Conservation (phyloP, 2,113 vertebrate species). For the Natator depressus region DNA sequence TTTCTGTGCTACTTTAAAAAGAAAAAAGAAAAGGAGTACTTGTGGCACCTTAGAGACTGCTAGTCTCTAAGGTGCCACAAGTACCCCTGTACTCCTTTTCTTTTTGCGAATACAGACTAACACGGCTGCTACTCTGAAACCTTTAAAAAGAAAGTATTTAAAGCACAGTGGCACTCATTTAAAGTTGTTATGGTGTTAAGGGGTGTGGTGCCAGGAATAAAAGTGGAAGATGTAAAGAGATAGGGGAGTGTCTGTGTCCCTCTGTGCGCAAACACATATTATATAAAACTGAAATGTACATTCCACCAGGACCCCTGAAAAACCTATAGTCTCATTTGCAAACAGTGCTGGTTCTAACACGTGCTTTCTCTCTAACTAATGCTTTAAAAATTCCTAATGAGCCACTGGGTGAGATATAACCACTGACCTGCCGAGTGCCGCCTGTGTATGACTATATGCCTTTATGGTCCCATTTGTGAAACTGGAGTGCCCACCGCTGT, state of each 20-base stretch:
- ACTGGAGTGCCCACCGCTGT: fast-evolving
- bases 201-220: neutral
- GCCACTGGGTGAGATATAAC: fast-evolving
- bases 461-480: fast-evolving
- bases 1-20: neutral
- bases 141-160: neutral
- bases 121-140: too few relatives aligned
- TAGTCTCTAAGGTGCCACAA: too few relatives aligned
- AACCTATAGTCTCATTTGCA: neutral
- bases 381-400: neutral
- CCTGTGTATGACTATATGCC: fast-evolving
- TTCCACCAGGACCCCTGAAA: neutral
- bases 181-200: neutral
- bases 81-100: too few relatives aligned
- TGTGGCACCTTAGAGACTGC: too few relatives aligned
- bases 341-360: neutral
- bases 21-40: neutral
- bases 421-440: fast-evolving
- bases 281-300: neutral
- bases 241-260: neutral
- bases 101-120: too few relatives aligned
- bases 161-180: neutral
- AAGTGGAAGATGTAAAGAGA: neutral
- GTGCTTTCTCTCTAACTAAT: neutral
- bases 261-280: neutral